Evolutionary conservation across 2,888 invertebrate species (phyloP), one percentile per base, ranked within the genome.

Genomic region (Thymelicus acteon): DNA sequence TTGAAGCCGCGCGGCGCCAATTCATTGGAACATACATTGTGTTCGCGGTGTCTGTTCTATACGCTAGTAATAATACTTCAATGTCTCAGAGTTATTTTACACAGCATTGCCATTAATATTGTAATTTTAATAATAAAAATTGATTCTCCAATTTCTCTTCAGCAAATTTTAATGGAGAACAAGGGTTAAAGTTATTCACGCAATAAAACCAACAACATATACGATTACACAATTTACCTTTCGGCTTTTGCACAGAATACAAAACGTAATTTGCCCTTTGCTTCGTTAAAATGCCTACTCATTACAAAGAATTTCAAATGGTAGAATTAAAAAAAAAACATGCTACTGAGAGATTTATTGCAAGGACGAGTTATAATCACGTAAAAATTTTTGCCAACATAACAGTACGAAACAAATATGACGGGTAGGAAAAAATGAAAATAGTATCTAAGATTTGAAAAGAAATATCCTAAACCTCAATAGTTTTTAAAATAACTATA

Each of bases 321-420:
- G 15, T n/a, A 48, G 12, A 49, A 49, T 15, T 15, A 15, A 49
- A 49, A 48, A 49, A 49, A 49, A n/a, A n/a, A n/a, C n/a, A 7
- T 15, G 0, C 13, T 49, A 48, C 47, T 13, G 15, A 15, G 7
- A 49, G 60, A 62, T 64, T 52, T 64, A 49, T 64, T 52, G 15
- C 15, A 15, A n/a, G 49, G 49, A 15, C 49, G 49, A 13, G 19
- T 19, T 19, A 19, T 19, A 19, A 19, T 19, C 0, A 19, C n/a
- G n/a, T 19, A 19, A 19, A 19, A 19, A 19, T 0, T 19, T 19
- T 19, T 19, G 19, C 0, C 19, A 19, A 1, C 19, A 19, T 19
- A 19, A 19, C 19, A 19, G 2, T 19, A 19, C 19, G 19, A 19
- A 19, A 19, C 19, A 19, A 19, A 19, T 19, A 19, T 19, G 19